Evolutionary conservation across 2,797 vertebrate species (phyloP).

Genomic region (Micrastur ruficollis): DNA sequence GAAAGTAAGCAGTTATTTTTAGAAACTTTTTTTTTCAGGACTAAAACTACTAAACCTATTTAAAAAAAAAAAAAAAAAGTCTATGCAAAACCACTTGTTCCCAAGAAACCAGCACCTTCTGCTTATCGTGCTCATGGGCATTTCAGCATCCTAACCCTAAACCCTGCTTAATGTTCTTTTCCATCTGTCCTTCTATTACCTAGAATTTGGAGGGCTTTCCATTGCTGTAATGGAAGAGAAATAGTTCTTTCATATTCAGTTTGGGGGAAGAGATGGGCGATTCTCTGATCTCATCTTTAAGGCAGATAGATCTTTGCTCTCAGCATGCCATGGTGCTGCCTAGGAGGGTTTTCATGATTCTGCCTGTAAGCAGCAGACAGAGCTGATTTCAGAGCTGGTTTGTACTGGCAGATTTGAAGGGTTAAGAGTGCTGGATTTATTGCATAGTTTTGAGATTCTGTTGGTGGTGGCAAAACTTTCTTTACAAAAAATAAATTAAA

Average conservation of each 20-base stretch:
- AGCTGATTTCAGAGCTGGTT: neutral
- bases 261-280: neutral
- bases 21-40: neutral
- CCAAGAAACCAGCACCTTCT: neutral
- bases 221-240: neutral
- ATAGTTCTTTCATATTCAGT: neutral
- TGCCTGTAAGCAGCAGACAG: neutral
- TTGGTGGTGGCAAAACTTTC: neutral
- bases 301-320: neutral
- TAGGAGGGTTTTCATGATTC: neutral
- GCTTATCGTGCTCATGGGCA: neutral
- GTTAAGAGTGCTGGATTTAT: neutral
- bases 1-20: conserved; percentile 59
- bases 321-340: neutral
- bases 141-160: neutral
- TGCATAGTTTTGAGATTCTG: neutral
- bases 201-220: neutral
- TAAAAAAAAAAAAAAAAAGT: neutral
- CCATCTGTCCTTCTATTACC: neutral
- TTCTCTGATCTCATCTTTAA: neutral
- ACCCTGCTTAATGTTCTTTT: neutral
- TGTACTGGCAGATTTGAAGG: neutral
- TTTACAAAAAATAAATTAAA: neutral
- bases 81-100: neutral
- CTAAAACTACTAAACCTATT: conserved; percentile 50